Evolutionary conservation across 1,140 invertebrate species (phyloP).

Genomic region (Lepidurus packardi): DNA sequence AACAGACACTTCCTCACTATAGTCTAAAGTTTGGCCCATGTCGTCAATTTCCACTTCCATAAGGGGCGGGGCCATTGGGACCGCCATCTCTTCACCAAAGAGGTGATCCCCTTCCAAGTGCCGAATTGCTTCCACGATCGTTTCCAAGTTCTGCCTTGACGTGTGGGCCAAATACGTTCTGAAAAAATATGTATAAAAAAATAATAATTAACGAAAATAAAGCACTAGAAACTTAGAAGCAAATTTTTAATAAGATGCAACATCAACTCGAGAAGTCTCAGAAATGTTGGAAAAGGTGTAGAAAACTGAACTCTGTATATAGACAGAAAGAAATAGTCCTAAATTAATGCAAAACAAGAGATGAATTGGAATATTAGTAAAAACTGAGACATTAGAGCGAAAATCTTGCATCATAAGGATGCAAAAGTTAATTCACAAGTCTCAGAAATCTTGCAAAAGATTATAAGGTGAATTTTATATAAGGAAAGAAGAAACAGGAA

Average conservation of each 20-base stretch:
- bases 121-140: conserved; percentile 94
- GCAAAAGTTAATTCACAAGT: too few relatives aligned
- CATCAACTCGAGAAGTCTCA: not conserved
- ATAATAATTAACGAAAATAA: conserved; percentile 15
- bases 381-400: not conserved
- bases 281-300: not conserved
- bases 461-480: too few relatives aligned
- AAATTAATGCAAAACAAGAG: not conserved
- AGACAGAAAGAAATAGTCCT: not conserved
- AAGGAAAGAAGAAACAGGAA: not conserved
- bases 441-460: too few relatives aligned
- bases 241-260: not conserved
- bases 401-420: too few relatives aligned
- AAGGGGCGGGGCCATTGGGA: conserved; percentile 26
- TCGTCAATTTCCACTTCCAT: conserved; percentile 33
- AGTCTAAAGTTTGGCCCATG: conserved; percentile 27
- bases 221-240: not conserved
- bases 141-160: conserved; percentile 88
- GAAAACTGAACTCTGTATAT: not conserved
- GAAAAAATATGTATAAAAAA: conserved; percentile 35
- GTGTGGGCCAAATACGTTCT: conserved; percentile 68
- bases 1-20: conserved; percentile 29
- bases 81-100: conserved; percentile 60
- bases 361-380: not conserved
- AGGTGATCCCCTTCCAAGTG: conserved; percentile 91